Conservation (phyloP, 2,797 vertebrate genomes). For the Muscicapa comitata region DNA sequence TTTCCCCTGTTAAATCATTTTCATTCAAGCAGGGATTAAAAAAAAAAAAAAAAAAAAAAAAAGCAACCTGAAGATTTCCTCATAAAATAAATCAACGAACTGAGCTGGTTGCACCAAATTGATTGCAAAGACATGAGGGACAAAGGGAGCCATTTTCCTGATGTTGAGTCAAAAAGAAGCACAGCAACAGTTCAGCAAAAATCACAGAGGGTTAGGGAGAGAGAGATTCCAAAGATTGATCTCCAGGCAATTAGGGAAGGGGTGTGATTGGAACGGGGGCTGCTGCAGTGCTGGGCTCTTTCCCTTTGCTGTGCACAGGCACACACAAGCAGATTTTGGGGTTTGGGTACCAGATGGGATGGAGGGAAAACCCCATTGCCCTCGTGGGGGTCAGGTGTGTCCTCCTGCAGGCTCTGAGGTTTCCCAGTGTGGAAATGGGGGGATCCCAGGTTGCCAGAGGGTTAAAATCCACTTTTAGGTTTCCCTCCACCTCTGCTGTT, state of each 20-base stretch:
- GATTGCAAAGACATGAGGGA: not conserved
- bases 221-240: constrained; percentile 1
- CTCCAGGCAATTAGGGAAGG: not conserved
- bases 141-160: constrained; percentile 36
- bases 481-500: not conserved
- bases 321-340: rapidly evolving
- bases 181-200: constrained; percentile 14
- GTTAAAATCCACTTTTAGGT: not conserved
- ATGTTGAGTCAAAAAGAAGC: not conserved
- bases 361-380: rapidly evolving
- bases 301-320: not conserved
- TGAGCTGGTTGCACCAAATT: not conserved
- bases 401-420: not conserved
- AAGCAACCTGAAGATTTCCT: not conserved
- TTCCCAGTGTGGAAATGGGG: rapidly evolving
- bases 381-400: rapidly evolving
- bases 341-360: rapidly evolving
- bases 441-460: not conserved
- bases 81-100: not conserved
- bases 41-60: not conserved
- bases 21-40: not conserved
- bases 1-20: not conserved
- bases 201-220: not conserved
- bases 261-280: not conserved
- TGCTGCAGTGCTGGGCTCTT: not conserved